Conservation (phyloP, 2,113 vertebrate species). For the Boulengerochromis microlepis region DNA sequence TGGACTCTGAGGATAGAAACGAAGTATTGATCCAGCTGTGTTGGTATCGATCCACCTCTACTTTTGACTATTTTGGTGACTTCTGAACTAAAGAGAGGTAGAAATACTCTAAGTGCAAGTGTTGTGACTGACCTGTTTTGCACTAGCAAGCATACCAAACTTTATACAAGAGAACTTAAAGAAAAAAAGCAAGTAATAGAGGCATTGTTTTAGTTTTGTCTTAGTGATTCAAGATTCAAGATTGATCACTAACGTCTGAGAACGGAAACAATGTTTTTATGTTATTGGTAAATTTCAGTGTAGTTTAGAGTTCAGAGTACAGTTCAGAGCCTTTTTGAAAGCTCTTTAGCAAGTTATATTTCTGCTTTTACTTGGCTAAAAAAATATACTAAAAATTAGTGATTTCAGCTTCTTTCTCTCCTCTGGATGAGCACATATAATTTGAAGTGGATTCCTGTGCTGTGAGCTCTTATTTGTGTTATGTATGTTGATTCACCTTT, state of each 20-base stretch:
- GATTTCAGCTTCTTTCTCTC: background rate
- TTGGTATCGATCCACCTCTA: background rate
- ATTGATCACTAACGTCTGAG: background rate
- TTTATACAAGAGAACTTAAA: background rate
- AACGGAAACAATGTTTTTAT: background rate
- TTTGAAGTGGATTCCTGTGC: background rate
- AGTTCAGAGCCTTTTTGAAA: background rate
- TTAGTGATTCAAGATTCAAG: background rate
- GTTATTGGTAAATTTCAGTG: background rate
- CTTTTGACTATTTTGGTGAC: background rate
- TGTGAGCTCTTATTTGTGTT: background rate
- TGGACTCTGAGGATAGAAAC: background rate
- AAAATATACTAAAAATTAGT: fast-evolving
- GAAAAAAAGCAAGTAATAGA: background rate
- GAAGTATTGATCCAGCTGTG: background rate
- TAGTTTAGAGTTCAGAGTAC: background rate
- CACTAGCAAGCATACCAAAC: background rate
- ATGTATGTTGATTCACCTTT: background rate
- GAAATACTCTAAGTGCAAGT: background rate
- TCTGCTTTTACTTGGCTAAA: background rate
- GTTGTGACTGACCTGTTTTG: background rate
- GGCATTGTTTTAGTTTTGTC: background rate
- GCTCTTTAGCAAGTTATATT: background rate
- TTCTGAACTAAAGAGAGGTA: background rate
- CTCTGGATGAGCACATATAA: background rate